Evolutionary conservation across 1,140 invertebrate genomes (phyloP), one percentile per base, ranked within the genome.

Genomic region (Atta texana): DNA sequence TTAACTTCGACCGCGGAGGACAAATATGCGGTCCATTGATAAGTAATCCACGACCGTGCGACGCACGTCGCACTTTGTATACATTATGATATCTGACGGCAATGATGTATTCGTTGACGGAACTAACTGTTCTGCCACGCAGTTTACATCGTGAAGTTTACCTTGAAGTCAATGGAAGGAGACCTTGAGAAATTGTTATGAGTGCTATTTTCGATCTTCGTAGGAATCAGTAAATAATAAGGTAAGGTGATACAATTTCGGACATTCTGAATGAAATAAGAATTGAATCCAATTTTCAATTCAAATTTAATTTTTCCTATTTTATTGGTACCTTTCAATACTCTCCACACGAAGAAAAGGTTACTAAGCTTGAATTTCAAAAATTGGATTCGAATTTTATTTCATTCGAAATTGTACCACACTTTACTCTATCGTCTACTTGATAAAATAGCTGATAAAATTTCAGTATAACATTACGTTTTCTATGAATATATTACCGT

Each of bases 21-120:
- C 21, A 85, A 85, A 85, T 21, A 78, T 8, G 24, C 61, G 31
- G 51, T 49, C 76, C 57, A 85, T 68, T 85, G 74, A 85, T 85
- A 85, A 85, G 61, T 68, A 77, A 85, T 85, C 31, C 59, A 49
- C 44, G 51, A 7, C 4, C n/a, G 3, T n/a, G 12, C 21, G 24
- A 14, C 55, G 82, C 28, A 31, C 6, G 53, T 75, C 72, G 31
- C n/a, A 31, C 10, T 34, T 59, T 85, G 39, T 85, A 53, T 61
- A 85, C 59, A 68, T 12, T 66, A 16, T 21, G 59, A 85, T 85
- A 85, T 51, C 57, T 59, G 61, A 57, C 24, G 82, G 57, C 66
- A 85, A 66, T 63, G 8, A 1, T 16, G 44, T n/a, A n/a, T 18
- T 21, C 24, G 18, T 18, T 7, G 0, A 21, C 61, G 61, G 76